Conservation (phyloP, 2,113 vertebrate genomes). For the Pampusana beccarii region DNA sequence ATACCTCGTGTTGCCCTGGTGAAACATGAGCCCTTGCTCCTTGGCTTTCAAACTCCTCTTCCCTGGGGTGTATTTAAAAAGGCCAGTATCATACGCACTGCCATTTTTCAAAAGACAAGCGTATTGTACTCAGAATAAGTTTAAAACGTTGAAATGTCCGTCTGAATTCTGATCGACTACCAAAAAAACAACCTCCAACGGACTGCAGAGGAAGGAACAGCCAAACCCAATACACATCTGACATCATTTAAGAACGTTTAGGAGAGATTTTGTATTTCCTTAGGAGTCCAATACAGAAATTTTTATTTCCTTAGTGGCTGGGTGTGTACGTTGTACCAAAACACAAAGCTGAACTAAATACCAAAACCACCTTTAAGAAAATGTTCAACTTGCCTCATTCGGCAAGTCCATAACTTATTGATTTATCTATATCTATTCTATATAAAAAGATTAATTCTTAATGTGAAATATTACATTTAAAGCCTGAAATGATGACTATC, state of each 20-base stretch:
- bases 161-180: neutral
- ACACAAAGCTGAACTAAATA: neutral
- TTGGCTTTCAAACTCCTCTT: neutral
- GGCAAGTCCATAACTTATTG: neutral
- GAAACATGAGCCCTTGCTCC: neutral
- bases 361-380: neutral
- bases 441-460: too few species aligned
- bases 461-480: too few species aligned
- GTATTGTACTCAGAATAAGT: neutral
- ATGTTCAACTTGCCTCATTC: neutral
- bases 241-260: neutral
- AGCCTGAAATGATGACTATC: neutral
- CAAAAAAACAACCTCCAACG: neutral
- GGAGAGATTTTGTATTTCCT: neutral
- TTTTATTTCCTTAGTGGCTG: neutral
- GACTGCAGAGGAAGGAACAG: neutral
- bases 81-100: neutral
- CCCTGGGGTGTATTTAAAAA: neutral
- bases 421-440: too few species aligned
- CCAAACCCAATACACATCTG: neutral
- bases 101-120: neutral
- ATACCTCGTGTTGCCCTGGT: neutral
- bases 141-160: neutral
- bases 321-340: neutral
- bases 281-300: neutral